Conservation (phyloP, 2,797 vertebrate species). For the Calcarius lapponicus region DNA sequence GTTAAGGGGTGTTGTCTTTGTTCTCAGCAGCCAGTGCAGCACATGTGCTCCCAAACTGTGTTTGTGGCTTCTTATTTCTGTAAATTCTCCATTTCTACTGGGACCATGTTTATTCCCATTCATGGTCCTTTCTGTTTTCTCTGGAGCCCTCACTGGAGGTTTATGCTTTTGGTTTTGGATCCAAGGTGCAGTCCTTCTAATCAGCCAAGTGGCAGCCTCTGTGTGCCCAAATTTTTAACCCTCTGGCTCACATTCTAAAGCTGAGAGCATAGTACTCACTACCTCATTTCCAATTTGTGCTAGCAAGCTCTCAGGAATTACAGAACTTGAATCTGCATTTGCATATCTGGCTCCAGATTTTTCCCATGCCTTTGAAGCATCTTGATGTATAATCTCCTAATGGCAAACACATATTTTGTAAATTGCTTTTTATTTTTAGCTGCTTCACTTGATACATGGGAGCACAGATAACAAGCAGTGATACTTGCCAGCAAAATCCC, state of each 20-base stretch:
- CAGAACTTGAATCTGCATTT: not conserved
- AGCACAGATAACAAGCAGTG: not conserved
- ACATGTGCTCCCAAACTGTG: rapidly evolving
- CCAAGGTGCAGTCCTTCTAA: not conserved
- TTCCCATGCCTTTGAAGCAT: not conserved
- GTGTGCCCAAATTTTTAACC: not conserved
- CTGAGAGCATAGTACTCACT: not conserved
- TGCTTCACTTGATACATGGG: not conserved
- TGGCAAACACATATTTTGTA: not conserved
- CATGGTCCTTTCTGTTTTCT: not conserved
- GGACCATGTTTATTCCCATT: not conserved
- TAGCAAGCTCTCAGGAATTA: not conserved
- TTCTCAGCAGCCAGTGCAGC: not conserved
- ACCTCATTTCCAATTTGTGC: not conserved
- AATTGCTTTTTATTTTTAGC: conserved; percentile 34
- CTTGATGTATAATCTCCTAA: not conserved
- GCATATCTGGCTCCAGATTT: conserved; percentile 33
- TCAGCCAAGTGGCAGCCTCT: not conserved
- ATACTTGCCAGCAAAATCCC: not conserved
- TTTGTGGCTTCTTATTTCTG: not conserved
- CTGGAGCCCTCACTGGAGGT: not conserved
- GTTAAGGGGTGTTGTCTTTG: not conserved
- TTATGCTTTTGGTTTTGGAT: not conserved
- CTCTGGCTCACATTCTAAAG: not conserved
- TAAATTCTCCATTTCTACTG: not conserved